These are phyloP conservation scores for Miniopterus natalensis DNA, from an alignment of 2,113 vertebrate genomes.

Conservation along the genomic window DNA sequence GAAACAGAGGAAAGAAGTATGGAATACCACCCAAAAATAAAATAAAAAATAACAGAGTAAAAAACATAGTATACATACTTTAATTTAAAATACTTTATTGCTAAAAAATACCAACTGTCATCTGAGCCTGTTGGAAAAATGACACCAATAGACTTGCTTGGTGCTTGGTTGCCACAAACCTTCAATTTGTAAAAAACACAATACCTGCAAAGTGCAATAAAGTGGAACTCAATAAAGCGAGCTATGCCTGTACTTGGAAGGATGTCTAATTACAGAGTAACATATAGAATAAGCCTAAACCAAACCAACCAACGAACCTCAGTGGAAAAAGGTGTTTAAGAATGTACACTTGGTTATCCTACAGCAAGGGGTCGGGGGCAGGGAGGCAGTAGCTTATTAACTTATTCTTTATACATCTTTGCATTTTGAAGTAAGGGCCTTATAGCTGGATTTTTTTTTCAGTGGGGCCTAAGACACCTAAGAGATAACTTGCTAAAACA, in stretches of 20 bases:
- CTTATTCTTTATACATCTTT: neutral
- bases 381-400: neutral
- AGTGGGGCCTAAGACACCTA: neutral
- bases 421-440: conserved; percentile 1
- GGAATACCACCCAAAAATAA: no score
- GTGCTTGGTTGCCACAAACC: neutral
- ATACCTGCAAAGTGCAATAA: neutral
- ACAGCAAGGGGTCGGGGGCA: neutral
- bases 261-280: neutral
- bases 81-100: no score
- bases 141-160: neutral
- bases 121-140: neutral
- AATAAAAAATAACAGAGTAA: no score
- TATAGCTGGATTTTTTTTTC: neutral
- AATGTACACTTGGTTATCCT: neutral
- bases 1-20: no score
- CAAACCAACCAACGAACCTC: neutral
- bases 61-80: neutral
- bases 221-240: neutral
- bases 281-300: neutral
- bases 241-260: neutral
- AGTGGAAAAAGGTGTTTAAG: neutral
- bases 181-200: neutral
- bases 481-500: neutral
- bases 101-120: no score